Base-by-base conservation (phyloP, 2,888 invertebrate genomes). In the Oxytorus armatus region DNA sequence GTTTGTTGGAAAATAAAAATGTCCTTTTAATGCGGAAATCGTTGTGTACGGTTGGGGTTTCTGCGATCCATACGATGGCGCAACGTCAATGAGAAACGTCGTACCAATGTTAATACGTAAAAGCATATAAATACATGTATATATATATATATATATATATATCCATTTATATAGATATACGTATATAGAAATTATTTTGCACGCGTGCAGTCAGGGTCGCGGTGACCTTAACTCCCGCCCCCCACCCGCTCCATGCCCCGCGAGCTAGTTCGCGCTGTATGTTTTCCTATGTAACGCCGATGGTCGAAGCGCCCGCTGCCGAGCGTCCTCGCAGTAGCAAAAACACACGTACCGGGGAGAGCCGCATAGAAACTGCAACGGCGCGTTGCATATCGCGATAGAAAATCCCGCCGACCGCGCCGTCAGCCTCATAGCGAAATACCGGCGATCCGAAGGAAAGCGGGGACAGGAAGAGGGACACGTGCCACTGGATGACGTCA, bases 171-270 rank as follows among this genome's bases (percentile, higher is more conserved):
- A 5, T 23, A 33, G n/a, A n/a, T n/a, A n/a, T n/a, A 39, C 18
- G 33, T 44, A 44, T 23, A n/a, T 5, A 53, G 53, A 55, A 42
- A 88, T 87, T 86, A 86, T 87, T 87, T 86, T 86, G 88, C 93
- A 92, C 92, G 91, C 92, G 92, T 92, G 92, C 92, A 92, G 90
- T 92, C 92, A 93, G 93, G 94, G 94, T 93, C 94, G 93, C 93
- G 92, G 92, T 93, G 93, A 93, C 93, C 93, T 93, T 93, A 93
- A 90, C 92, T 92, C 92, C 92, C 92, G 92, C 92, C 92, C 92
- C 69, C 23, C 23, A 69, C 47, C 61, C 61, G 59, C 63, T 78
- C 65, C 57, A 59, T 68, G 44, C 4, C n/a, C n/a, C n/a, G n/a
- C n/a, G n/a, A n/a, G n/a, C n/a, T n/a, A n/a, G n/a, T n/a, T n/a